Evolutionary conservation across 1,140 invertebrate species (phyloP).

Genomic region (Portunus trituberculatus): DNA sequence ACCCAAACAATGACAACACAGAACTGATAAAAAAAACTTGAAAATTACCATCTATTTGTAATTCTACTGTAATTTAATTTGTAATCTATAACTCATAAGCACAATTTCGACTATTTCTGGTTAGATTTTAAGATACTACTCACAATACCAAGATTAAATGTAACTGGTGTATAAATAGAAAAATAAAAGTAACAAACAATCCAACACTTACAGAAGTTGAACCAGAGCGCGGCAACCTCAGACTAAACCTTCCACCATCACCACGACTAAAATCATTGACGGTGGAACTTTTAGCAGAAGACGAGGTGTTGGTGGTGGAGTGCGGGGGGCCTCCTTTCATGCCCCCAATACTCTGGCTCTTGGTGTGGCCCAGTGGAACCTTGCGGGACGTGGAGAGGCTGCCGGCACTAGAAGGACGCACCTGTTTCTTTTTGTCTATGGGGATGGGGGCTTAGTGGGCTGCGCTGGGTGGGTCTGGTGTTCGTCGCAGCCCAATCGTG

Average conservation of each 20-base stretch:
- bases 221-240: slow-evolving; percentile 81
- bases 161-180: no score
- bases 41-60: no score
- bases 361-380: slow-evolving; percentile 71
- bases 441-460: slow-evolving; percentile 77
- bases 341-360: slow-evolving; percentile 47
- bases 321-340: background rate
- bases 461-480: background rate
- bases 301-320: background rate
- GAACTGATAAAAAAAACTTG: no score
- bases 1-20: no score
- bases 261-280: slow-evolving; percentile 82
- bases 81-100: no score
- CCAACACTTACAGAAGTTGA: slow-evolving; percentile 63
- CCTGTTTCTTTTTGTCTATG: slow-evolving; percentile 77
- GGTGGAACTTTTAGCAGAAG: slow-evolving; percentile 69
- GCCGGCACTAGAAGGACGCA: slow-evolving; percentile 66
- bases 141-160: background rate
- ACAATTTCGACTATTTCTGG: no score
- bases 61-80: no score
- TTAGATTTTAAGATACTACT: no score
- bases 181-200: background rate
- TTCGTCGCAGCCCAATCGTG: slow-evolving; percentile 76
- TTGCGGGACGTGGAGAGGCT: slow-evolving; percentile 51
- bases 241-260: slow-evolving; percentile 86